Conservation (phyloP, 2,113 vertebrate genomes). For the Marmota flaviventris region DNA sequence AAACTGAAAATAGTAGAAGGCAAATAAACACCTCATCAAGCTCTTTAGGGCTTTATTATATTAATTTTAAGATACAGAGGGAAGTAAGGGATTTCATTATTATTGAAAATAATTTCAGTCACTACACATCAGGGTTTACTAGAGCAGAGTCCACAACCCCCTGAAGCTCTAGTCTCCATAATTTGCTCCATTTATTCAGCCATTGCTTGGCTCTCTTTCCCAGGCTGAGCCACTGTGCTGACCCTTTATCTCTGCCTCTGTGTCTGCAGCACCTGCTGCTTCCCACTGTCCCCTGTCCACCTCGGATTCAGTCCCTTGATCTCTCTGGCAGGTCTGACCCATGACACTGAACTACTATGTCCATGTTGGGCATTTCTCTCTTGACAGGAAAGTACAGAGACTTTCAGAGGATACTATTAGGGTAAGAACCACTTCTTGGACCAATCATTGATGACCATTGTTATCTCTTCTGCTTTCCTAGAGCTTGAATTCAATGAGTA, state of each 20-base stretch:
- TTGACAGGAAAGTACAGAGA: background rate
- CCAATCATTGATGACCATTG: background rate
- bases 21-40: background rate
- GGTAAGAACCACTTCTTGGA: background rate
- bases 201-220: background rate
- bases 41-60: background rate
- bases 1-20: background rate
- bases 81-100: background rate
- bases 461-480: background rate
- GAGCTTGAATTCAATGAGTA: background rate
- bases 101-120: background rate
- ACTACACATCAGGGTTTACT: background rate
- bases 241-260: background rate
- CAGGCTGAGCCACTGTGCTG: background rate
- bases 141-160: background rate
- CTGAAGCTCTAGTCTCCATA: background rate
- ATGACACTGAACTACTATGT: background rate
- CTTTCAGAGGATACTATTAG: background rate
- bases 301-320: background rate
- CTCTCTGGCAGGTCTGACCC: background rate
- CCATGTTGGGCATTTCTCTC: background rate
- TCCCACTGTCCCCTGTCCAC: fast-evolving
- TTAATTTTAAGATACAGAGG: background rate
- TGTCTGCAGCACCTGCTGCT: background rate
- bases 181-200: background rate